phyloP scores from a whole-genome alignment of 2,113 vertebrate genomes.

The Crypturellus undulatus region DNA sequence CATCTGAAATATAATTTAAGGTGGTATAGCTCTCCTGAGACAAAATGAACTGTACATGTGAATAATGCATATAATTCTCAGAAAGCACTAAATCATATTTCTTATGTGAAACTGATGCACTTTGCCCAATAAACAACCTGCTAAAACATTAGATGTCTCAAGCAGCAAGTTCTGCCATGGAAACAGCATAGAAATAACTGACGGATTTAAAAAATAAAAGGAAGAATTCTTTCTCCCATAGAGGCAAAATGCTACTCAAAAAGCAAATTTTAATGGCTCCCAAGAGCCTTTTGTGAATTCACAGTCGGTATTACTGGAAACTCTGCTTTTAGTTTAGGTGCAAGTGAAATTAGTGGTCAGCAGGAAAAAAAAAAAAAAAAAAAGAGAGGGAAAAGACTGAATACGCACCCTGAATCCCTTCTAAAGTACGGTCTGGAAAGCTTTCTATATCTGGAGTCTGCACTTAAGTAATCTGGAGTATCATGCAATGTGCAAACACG shows the following conservation, averaged over 20 bases:
- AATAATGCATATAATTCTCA: not conserved
- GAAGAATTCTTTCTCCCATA: not conserved
- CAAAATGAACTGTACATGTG: not conserved
- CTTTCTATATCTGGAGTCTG: not conserved
- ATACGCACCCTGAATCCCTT: not conserved
- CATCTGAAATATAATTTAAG: not conserved
- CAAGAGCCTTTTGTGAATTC: not conserved
- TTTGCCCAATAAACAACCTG: not conserved
- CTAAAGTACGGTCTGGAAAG: not conserved
- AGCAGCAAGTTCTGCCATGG: constrained; percentile 2
- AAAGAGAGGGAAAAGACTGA: not conserved
- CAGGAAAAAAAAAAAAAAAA: not conserved
- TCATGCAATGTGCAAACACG: not conserved
- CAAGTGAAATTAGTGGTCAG: not conserved
- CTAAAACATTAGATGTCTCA: not conserved
- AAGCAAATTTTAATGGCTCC: not conserved
- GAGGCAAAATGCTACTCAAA: not conserved
- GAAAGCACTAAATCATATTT: not conserved
- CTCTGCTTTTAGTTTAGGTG: not conserved
- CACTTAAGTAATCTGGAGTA: not conserved
- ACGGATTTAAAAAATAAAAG: not conserved
- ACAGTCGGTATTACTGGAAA: not conserved
- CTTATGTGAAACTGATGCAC: not conserved
- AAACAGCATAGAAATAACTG: not conserved
- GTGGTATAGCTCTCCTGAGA: not conserved